Conservation (phyloP, 1,140 invertebrate species). For the Meteorus sp. region DNA sequence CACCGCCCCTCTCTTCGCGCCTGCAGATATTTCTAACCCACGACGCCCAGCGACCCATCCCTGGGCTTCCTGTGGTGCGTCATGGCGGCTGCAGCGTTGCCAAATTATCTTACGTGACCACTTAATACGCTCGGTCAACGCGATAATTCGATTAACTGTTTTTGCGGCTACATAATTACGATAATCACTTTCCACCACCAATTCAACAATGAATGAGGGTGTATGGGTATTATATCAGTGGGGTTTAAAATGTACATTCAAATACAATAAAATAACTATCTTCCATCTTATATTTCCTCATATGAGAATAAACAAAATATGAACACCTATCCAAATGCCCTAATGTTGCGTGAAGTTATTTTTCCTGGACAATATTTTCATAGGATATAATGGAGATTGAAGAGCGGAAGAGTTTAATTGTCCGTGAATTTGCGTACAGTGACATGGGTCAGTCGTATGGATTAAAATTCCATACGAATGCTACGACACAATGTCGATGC, state of each 20-base stretch:
- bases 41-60: constrained; percentile 20
- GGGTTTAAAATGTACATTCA: no score
- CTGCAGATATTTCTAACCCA: constrained; percentile 29
- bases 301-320: neutral
- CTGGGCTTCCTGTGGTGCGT: constrained; percentile 15
- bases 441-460: constrained; percentile 24
- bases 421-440: constrained; percentile 28
- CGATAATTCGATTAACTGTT: constrained; percentile 30
- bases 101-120: constrained; percentile 51
- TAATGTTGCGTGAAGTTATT: constrained; percentile 29
- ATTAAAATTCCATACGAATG: constrained; percentile 32
- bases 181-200: constrained; percentile 15
- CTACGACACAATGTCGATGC: constrained; percentile 12
- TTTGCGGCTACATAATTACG: constrained; percentile 17
- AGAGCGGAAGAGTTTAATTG: constrained; percentile 35
- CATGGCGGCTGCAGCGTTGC: constrained; percentile 52
- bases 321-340: constrained; percentile 5
- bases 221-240: no score
- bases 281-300: constrained; percentile 4
- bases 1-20: neutral
- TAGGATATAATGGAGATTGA: constrained; percentile 31
- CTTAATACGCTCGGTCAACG: constrained; percentile 36
- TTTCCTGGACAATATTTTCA: constrained; percentile 30
- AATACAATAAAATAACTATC: neutral
- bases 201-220: neutral